These are phyloP conservation scores for Gymnoscelis rufifasciata DNA, from an alignment of 2,888 invertebrate genomes.

Conservation along the genomic window DNA sequence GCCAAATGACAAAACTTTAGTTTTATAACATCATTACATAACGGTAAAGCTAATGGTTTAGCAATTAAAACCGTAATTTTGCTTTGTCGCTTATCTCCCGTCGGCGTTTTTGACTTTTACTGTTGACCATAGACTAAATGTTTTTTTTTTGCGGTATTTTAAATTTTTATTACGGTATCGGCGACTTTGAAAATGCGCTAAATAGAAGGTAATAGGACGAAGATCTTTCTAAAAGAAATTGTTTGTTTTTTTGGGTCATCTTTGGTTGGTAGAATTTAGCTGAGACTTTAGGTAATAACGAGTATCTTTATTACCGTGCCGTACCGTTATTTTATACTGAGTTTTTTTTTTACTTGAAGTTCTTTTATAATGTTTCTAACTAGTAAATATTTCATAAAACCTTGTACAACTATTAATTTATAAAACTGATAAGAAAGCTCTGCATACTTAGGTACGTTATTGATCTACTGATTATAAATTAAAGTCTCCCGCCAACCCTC, in stretches of 20 bases:
- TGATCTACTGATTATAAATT: too few species aligned
- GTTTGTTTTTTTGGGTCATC: neutral
- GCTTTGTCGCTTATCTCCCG: constrained; percentile 12
- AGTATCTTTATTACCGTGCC: neutral
- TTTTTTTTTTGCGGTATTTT: constrained; percentile 6
- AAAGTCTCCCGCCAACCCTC: too few species aligned
- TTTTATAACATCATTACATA: constrained; percentile 15
- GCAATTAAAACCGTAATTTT: constrained; percentile 17
- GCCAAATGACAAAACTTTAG: constrained; percentile 1
- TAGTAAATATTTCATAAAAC: too few species aligned
- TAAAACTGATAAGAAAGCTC: too few species aligned
- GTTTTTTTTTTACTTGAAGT: too few species aligned
- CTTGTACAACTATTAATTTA: too few species aligned
- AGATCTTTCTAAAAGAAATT: constrained; percentile 6
- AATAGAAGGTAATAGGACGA: constrained; percentile 13
- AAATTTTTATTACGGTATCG: constrained; percentile 7
- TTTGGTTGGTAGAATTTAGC: neutral
- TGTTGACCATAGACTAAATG: constrained; percentile 3
- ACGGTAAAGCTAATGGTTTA: constrained; percentile 12
- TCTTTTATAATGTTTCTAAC: too few species aligned
- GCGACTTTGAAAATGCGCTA: constrained; percentile 8
- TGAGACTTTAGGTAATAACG: neutral
- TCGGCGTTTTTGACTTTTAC: constrained; percentile 14
- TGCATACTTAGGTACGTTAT: too few species aligned
- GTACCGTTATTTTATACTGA: too few species aligned